Evolutionary conservation across 2,888 invertebrate species (phyloP).

Genomic region (Cryptophagus acutangulus): DNA sequence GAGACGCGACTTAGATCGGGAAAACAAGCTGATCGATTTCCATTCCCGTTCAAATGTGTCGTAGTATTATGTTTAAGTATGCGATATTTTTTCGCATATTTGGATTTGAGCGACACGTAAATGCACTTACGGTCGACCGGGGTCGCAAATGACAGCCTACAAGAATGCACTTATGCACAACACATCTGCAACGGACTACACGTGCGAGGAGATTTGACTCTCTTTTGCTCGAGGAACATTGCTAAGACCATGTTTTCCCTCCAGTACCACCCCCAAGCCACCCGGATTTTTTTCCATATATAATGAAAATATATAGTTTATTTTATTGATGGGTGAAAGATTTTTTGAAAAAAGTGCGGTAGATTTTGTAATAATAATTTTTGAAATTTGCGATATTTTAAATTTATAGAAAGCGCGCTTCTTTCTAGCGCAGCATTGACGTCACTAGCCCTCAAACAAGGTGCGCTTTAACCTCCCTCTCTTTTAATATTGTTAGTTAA

Average conservation of each 20-base stretch:
- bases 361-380: too few relatives aligned
- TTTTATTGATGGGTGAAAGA: too few relatives aligned
- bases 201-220: conserved; percentile 25
- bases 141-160: conserved; percentile 45
- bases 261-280: neutral
- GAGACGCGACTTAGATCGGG: too few relatives aligned
- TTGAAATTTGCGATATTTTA: too few relatives aligned
- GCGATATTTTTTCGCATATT: conserved; percentile 46
- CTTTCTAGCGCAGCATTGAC: too few relatives aligned
- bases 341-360: too few relatives aligned
- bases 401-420: too few relatives aligned
- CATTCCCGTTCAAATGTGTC: conserved; percentile 43
- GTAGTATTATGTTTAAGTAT: conserved; percentile 46
- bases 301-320: too few relatives aligned
- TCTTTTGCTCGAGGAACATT: neutral
- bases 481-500: too few relatives aligned
- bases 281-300: too few relatives aligned
- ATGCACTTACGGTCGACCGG: conserved; percentile 48
- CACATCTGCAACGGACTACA: conserved; percentile 32
- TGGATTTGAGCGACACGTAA: conserved; percentile 46
- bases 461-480: too few relatives aligned
- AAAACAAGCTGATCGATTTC: conserved; percentile 44
- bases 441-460: too few relatives aligned
- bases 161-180: conserved; percentile 45
- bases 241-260: conserved; percentile 1